Percentiles rank a stretch among this genome's conserved stretches.
Conservation (phyloP, 2,888 invertebrate genomes). For the Cheilosia pagana region DNA sequence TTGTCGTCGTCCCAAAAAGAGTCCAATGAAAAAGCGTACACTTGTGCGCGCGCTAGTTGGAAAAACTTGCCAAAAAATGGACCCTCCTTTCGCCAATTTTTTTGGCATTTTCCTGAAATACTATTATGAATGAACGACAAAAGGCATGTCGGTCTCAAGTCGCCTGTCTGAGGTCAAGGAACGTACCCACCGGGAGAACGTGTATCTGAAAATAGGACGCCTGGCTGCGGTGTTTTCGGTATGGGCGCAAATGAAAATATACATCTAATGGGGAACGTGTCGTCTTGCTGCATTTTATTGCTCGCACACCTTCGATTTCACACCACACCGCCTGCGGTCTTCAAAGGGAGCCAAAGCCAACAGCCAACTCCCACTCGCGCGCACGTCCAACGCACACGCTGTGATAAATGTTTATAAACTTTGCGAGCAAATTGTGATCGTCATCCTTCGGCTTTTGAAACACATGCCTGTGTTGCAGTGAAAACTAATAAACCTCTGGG, state of each 20-base stretch:
- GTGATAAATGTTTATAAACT: constrained; percentile 58
- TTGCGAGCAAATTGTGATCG: constrained; percentile 28
- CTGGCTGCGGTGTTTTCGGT: background rate
- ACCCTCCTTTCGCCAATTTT: constrained; percentile 2
- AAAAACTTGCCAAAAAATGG: constrained; percentile 41
- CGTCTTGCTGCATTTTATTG: constrained; percentile 41
- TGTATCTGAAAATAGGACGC: constrained; percentile 50
- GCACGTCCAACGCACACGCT: background rate
- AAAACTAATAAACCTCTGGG: constrained; percentile 70
- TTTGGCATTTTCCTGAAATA: constrained; percentile 50
- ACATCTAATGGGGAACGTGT: constrained; percentile 28
- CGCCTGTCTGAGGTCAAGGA: constrained; percentile 49
- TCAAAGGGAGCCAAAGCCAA: constrained; percentile 54
- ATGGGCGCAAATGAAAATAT: constrained; percentile 35
- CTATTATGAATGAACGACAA: constrained; percentile 59
- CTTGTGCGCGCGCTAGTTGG: constrained; percentile 43
- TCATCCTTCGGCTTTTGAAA: constrained; percentile 28
- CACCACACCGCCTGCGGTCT: constrained; percentile 9
- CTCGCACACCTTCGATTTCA: constrained; percentile 34
- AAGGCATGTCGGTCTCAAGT: constrained; percentile 15
- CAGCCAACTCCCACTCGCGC: background rate
- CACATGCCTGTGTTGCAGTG: constrained; percentile 45
- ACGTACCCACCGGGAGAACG: constrained; percentile 6
- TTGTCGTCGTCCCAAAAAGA: background rate
- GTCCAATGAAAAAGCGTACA: constrained; percentile 37